Conservation (phyloP, 2,113 vertebrate species). For the Sebastes schlegelii region DNA sequence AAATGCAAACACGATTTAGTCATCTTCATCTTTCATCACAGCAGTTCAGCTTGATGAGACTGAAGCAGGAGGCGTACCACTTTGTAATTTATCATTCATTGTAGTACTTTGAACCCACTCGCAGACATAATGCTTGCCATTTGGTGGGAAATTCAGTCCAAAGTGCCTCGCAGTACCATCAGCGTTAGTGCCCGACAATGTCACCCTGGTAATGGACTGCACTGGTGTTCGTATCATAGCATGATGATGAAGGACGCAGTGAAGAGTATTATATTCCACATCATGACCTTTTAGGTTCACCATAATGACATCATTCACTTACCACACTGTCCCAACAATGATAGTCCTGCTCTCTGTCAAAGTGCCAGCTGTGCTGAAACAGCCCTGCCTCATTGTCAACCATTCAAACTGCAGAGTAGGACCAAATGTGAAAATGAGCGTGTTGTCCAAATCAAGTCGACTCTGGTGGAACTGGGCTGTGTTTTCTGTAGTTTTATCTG, state of each 20-base stretch:
- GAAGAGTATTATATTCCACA: slow-evolving; percentile 55
- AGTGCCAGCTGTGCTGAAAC: slow-evolving; percentile 75
- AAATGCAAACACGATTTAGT: not conserved
- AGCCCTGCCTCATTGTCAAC: slow-evolving; percentile 66
- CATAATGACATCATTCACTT: slow-evolving; percentile 72
- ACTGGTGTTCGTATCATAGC: slow-evolving; percentile 26
- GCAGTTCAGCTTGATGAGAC: not conserved
- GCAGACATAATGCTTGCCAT: slow-evolving; percentile 35
- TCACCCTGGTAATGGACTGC: not conserved
- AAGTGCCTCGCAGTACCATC: slow-evolving; percentile 9
- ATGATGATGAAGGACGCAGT: slow-evolving; percentile 26
- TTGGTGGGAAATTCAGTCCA: slow-evolving; percentile 21
- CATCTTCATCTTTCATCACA: slow-evolving; percentile 19
- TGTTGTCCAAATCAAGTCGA: slow-evolving; percentile 40
- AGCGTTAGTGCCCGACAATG: not conserved
- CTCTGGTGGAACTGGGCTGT: slow-evolving; percentile 21
- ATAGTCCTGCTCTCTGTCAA: slow-evolving; percentile 57
- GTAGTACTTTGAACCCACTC: slow-evolving; percentile 48
- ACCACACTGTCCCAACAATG: slow-evolving; percentile 68
- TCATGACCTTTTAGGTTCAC: slow-evolving; percentile 71
- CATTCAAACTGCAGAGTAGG: slow-evolving; percentile 74
- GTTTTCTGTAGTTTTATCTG: slow-evolving; percentile 29
- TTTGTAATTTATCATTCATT: slow-evolving; percentile 40
- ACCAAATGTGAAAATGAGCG: slow-evolving; percentile 65
- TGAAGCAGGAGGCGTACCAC: slow-evolving; percentile 9